phyloP scores from a whole-genome alignment of 2,113 vertebrate genomes.

The Pachycephala philippinensis region DNA sequence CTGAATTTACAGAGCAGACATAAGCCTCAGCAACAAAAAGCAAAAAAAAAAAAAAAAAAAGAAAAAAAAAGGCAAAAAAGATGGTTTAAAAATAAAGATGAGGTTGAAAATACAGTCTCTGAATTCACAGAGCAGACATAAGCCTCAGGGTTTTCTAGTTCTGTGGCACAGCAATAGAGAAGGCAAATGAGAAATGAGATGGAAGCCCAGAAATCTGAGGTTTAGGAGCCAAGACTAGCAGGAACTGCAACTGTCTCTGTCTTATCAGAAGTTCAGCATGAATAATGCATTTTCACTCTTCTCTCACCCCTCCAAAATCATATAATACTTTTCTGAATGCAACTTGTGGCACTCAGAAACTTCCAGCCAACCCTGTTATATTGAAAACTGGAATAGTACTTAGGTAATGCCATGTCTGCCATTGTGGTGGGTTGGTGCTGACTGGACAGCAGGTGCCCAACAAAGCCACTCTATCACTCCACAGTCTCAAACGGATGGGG shows the following conservation, averaged over 20 bases:
- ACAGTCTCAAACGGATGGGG: neutral
- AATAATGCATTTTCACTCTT: neutral
- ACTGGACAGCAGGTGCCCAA: neutral
- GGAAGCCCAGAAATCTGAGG: neutral
- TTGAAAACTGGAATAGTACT: neutral
- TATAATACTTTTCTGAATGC: neutral
- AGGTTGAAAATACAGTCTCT: neutral
- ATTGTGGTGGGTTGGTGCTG: neutral
- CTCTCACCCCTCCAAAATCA: neutral
- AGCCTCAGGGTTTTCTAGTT: neutral
- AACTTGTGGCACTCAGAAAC: neutral
- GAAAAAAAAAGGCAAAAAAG: neutral
- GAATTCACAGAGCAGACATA: neutral
- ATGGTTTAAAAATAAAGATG: slow-evolving; percentile 22
- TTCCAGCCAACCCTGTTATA: neutral
- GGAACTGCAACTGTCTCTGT: neutral
- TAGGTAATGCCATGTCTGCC: neutral
- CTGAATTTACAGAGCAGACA: neutral
- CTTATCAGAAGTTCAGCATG: neutral
- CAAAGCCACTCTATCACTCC: neutral
- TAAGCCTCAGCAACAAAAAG: neutral
- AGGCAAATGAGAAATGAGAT: neutral
- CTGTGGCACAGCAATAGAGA: neutral
- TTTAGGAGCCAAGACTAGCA: slow-evolving; percentile 27
- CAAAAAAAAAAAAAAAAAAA: neutral